phyloP scores from a whole-genome alignment of 2,113 vertebrate species.

The Mastomys coucha region DNA sequence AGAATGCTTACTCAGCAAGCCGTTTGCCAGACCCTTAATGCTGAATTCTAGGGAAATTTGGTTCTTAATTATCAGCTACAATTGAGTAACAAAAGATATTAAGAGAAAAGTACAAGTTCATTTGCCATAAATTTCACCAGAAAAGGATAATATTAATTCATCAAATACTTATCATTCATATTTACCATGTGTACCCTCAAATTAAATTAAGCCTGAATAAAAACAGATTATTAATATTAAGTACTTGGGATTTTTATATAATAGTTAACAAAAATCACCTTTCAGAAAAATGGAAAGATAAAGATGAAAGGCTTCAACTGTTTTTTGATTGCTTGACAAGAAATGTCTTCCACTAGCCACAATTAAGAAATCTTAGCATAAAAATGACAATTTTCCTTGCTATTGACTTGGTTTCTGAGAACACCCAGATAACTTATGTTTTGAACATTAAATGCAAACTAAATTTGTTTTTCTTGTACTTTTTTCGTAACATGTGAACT shows the following conservation, averaged over 20 bases:
- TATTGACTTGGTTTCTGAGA: background rate
- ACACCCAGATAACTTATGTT: background rate
- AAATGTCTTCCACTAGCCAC: background rate
- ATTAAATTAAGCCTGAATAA: background rate
- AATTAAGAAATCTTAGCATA: background rate
- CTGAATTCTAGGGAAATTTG: background rate
- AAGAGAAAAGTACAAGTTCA: background rate
- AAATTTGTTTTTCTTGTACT: background rate
- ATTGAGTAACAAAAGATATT: background rate
- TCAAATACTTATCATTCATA: background rate
- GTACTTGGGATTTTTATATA: background rate
- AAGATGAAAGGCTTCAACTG: background rate
- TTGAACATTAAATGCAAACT: background rate
- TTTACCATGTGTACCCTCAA: background rate
- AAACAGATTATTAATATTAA: background rate
- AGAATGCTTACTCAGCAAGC: background rate
- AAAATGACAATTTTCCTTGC: background rate
- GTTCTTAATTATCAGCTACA: background rate
- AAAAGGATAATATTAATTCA: constrained; percentile 4
- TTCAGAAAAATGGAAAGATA: background rate
- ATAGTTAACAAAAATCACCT: background rate
- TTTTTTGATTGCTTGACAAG: background rate
- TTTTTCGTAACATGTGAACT: background rate
- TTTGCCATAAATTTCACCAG: background rate
- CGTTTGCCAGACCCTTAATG: background rate